Percentiles rank a stretch among this genome's conserved stretches.
phyloP scores from a whole-genome alignment of 2,113 vertebrate species.

The Zosterops pallidus region DNA sequence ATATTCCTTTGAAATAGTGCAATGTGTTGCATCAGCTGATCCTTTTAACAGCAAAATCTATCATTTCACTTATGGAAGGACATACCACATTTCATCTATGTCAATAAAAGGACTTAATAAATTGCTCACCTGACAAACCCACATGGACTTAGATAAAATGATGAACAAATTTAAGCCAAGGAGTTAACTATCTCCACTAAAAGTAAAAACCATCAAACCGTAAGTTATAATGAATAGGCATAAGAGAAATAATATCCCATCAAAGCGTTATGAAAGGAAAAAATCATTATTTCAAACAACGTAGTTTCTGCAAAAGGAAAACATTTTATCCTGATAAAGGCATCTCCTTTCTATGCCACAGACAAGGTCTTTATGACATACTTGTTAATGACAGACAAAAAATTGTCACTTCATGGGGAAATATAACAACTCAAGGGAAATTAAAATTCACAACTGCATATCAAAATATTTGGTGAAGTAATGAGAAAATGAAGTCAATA shows the following conservation, averaged over 20 bases:
- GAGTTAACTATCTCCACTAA: not conserved
- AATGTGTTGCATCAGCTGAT: not conserved
- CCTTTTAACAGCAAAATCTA: not conserved
- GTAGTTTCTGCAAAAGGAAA: not conserved
- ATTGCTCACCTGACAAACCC: not conserved
- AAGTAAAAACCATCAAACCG: not conserved
- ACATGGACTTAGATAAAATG: not conserved
- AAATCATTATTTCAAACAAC: fast-evolving
- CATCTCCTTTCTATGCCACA: not conserved
- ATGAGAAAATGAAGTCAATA: not conserved
- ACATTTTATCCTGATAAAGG: not conserved
- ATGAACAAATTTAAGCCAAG: not conserved
- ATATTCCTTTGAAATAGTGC: not conserved
- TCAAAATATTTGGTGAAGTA: not conserved
- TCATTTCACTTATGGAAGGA: not conserved
- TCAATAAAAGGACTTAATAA: not conserved
- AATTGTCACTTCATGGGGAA: not conserved
- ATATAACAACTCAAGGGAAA: not conserved
- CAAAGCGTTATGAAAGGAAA: not conserved
- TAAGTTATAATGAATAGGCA: not conserved
- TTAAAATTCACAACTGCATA: not conserved
- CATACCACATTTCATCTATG: not conserved
- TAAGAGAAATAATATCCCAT: not conserved
- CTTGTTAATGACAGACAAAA: not conserved
- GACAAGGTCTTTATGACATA: not conserved